A percentile compares a stretch with the other conserved stretches of the same genome.
phyloP scores from a whole-genome alignment of 1,140 invertebrate species.

The Apis cerana region DNA sequence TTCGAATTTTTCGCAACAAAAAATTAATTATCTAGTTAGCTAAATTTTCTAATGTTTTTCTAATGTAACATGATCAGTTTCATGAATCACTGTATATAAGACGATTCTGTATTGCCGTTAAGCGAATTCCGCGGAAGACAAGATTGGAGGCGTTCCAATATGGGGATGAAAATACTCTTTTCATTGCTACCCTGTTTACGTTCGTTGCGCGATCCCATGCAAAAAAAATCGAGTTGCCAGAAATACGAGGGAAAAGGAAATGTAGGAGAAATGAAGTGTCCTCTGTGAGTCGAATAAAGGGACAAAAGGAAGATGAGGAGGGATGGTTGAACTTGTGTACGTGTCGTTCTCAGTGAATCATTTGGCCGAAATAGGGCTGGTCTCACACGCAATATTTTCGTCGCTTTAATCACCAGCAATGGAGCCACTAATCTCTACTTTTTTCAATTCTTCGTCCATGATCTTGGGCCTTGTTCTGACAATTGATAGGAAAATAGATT shows the following conservation, averaged over 20 bases:
- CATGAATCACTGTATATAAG: no score
- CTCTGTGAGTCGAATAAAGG: not conserved
- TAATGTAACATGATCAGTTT: no score
- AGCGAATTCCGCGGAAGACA: constrained; percentile 23
- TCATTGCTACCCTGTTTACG: constrained; percentile 47
- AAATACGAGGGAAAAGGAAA: not conserved
- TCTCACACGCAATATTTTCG: constrained; percentile 30
- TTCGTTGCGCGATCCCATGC: constrained; percentile 31
- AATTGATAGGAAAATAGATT: not conserved
- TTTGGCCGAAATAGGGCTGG: constrained; percentile 37
- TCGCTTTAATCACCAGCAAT: constrained; percentile 29
- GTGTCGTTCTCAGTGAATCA: constrained; percentile 37
- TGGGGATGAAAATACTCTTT: constrained; percentile 43
- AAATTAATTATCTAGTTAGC: no score
- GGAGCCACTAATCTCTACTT: constrained; percentile 5
- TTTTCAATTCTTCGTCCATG: not conserved
- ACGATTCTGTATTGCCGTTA: not conserved
- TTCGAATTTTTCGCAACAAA: no score
- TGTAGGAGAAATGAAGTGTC: not conserved
- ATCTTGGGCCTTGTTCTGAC: not conserved
- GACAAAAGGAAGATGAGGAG: not conserved
- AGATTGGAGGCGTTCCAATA: constrained; percentile 56
- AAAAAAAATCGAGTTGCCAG: constrained; percentile 19
- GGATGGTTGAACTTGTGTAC: not conserved
- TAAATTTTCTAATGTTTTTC: no score